Conservation (phyloP, 2,113 vertebrate species). For the Fukomys damarensis region DNA sequence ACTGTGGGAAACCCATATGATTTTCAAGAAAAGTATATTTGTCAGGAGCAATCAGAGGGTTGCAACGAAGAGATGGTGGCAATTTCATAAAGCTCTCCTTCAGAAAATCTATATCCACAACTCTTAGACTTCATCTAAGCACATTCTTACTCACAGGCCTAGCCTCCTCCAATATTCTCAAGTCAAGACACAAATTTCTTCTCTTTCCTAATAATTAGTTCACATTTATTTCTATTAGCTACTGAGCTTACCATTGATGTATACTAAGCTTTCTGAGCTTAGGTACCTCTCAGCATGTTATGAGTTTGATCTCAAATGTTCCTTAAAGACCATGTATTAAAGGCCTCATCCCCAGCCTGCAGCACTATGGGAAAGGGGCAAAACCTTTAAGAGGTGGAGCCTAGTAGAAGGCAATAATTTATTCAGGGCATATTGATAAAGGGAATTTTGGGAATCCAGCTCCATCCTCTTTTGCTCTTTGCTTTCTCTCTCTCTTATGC, state of each 20-base stretch:
- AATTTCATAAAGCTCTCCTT: neutral
- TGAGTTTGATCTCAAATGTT: neutral
- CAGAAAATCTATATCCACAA: rapidly evolving
- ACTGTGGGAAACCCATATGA: neutral
- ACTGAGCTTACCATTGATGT: neutral
- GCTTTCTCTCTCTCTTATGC: neutral
- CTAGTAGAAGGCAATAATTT: neutral
- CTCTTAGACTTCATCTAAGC: neutral
- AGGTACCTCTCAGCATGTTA: neutral
- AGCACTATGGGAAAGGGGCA: neutral
- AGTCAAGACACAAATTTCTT: neutral
- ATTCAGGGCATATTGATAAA: neutral
- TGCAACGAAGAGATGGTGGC: neutral
- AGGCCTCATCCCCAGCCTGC: neutral
- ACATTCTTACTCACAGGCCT: rapidly evolving
- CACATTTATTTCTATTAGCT: neutral
- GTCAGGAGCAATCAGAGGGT: neutral
- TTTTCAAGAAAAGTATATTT: neutral
- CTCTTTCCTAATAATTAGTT: neutral
- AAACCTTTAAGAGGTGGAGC: neutral
- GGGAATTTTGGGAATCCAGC: neutral
- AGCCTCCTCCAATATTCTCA: neutral
- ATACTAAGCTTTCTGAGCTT: neutral
- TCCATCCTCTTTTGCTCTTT: neutral
- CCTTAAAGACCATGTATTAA: neutral